Evolutionary conservation across 2,888 invertebrate genomes (phyloP).

Genomic region (Stenichneumon culpator): DNA sequence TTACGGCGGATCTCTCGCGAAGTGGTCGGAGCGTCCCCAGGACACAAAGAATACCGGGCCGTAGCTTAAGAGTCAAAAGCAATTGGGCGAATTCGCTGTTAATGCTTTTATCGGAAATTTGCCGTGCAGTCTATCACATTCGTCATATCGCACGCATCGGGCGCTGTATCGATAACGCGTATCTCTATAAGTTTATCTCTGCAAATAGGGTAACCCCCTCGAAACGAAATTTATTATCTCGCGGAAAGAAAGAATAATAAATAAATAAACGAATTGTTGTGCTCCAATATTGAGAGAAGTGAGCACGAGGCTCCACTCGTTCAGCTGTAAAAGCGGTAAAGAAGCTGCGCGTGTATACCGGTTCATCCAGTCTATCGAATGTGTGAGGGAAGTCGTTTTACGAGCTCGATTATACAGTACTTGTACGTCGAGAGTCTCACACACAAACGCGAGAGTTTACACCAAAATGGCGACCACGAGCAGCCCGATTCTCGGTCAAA

Average conservation of each 20-base stretch:
- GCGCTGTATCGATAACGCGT: background rate
- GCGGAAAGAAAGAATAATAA: slow-evolving; percentile 22
- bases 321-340: slow-evolving; percentile 32
- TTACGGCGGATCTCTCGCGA: background rate
- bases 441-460: slow-evolving; percentile 71
- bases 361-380: slow-evolving; percentile 77
- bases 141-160: background rate
- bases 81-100: slow-evolving; percentile 1
- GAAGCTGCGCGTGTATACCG: slow-evolving; percentile 74
- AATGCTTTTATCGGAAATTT: slow-evolving; percentile 22
- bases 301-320: background rate
- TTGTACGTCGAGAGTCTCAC: slow-evolving; percentile 23
- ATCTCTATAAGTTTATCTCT: background rate
- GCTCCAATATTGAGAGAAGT: slow-evolving; percentile 14
- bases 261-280: slow-evolving; percentile 43
- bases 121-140: background rate
- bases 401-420: slow-evolving; percentile 11
- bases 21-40: background rate
- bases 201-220: slow-evolving; percentile 13
- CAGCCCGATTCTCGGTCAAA: slow-evolving; percentile 74
- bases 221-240: slow-evolving; percentile 25
- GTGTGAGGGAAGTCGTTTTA: slow-evolving; percentile 53
- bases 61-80: background rate
- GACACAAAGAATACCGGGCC: background rate
- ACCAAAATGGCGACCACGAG: slow-evolving; percentile 79